Conservation (phyloP, 2,113 vertebrate genomes). For the Lagopus leucura region DNA sequence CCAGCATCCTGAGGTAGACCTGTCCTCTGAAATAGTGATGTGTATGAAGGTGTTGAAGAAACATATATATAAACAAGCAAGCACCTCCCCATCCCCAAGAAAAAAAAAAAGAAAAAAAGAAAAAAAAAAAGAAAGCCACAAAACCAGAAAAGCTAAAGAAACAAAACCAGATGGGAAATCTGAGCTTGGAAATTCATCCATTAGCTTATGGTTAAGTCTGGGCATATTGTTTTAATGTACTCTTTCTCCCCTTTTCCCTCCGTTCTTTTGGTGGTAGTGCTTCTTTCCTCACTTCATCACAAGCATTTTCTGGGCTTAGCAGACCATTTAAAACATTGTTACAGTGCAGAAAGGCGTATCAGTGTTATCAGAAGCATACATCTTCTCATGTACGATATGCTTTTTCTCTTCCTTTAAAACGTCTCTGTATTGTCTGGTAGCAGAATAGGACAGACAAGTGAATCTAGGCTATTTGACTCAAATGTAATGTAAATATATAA, state of each 20-base stretch:
- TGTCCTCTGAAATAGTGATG: background rate
- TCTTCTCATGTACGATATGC: background rate
- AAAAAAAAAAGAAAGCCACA: background rate
- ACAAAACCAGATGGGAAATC: background rate
- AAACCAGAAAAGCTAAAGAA: background rate
- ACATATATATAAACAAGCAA: background rate
- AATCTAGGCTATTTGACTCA: background rate
- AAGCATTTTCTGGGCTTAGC: background rate
- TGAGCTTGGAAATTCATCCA: background rate
- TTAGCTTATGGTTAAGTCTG: background rate
- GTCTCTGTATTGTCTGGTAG: background rate
- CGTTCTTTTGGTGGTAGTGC: background rate
- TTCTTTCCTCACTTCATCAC: constrained; percentile 18
- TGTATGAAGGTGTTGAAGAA: background rate
- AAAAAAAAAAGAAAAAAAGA: background rate
- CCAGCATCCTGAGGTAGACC: background rate
- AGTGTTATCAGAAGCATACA: background rate
- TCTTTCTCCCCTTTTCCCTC: background rate
- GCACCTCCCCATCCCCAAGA: background rate
- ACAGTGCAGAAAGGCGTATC: background rate
- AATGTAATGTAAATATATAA: background rate
- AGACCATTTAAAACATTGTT: background rate
- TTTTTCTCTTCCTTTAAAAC: background rate
- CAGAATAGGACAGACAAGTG: background rate
- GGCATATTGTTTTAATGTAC: background rate